Evolutionary conservation across 1,140 invertebrate species (phyloP).

Genomic region (Trichomalopsis sarcophagae): DNA sequence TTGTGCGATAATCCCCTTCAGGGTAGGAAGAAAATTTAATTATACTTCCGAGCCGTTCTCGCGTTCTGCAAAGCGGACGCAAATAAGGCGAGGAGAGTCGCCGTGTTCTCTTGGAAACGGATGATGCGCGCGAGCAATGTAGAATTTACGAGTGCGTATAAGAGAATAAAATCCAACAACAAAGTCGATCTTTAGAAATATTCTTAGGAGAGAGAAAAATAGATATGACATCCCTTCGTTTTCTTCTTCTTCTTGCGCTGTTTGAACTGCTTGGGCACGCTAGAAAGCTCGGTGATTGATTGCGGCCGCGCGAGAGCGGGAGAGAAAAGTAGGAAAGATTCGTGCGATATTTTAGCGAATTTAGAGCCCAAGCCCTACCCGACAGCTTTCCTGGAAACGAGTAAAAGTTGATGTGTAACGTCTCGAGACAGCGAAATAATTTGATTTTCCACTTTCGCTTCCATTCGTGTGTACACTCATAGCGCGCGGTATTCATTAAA

Average conservation of each 20-base stretch:
- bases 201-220: neutral
- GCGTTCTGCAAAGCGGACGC: neutral
- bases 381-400: neutral
- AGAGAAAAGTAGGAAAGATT: constrained; percentile 1
- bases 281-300: neutral
- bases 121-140: neutral
- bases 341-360: neutral
- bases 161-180: too few relatives aligned
- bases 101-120: neutral
- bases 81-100: neutral
- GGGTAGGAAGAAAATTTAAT: constrained; percentile 5
- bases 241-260: neutral
- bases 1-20: neutral
- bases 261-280: neutral
- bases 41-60: neutral
- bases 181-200: too few relatives aligned
- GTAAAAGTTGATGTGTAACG: neutral
- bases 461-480: too few relatives aligned
- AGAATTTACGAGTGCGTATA: too few relatives aligned
- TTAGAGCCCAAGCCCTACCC: neutral
- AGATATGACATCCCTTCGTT: neutral
- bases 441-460: neutral
- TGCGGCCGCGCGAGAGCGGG: neutral
- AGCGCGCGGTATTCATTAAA: neutral
- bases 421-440: neutral